Evolutionary conservation across 92 coral and sea anemone genomes (phyloP).

Genomic region (Epizoanthus rinbou): DNA sequence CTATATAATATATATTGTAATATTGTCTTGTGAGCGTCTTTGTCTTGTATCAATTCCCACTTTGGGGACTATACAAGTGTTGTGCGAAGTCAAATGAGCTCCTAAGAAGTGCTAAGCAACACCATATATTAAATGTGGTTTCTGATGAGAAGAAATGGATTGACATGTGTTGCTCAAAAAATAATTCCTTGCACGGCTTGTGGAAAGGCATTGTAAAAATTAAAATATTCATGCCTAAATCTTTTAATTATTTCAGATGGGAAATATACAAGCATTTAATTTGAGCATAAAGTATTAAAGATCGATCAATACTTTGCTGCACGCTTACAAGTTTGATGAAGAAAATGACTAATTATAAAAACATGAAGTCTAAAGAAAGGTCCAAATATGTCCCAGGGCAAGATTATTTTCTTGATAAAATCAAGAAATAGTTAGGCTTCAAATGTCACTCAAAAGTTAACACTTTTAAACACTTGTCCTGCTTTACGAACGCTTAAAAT

Average conservation of each 20-base stretch:
- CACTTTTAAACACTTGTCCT: too few species aligned
- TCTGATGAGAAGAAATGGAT: not conserved
- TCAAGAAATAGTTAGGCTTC: too few species aligned
- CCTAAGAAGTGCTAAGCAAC: constrained; percentile 21
- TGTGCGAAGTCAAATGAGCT: constrained; percentile 22
- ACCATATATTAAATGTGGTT: not conserved
- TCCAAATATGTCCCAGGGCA: too few species aligned
- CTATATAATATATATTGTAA: constrained; percentile 7
- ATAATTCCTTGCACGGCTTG: not conserved
- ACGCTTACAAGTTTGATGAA: not conserved
- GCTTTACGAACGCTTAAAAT: too few species aligned
- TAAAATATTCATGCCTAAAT: not conserved
- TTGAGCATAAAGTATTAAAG: not conserved
- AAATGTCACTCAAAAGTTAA: too few species aligned
- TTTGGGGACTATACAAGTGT: constrained; percentile 22
- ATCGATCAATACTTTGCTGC: not conserved
- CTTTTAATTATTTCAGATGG: not conserved
- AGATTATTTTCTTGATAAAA: too few species aligned
- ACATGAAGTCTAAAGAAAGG: too few species aligned
- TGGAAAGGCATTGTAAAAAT: not conserved
- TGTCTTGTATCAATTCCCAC: constrained; percentile 9
- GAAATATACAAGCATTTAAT: not conserved
- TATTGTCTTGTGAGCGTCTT: not conserved
- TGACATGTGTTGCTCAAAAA: constrained; percentile 1
- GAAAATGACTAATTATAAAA: not conserved